Base-by-base conservation (phyloP, 1,140 invertebrate species). In the Mercenaria mercenaria region DNA sequence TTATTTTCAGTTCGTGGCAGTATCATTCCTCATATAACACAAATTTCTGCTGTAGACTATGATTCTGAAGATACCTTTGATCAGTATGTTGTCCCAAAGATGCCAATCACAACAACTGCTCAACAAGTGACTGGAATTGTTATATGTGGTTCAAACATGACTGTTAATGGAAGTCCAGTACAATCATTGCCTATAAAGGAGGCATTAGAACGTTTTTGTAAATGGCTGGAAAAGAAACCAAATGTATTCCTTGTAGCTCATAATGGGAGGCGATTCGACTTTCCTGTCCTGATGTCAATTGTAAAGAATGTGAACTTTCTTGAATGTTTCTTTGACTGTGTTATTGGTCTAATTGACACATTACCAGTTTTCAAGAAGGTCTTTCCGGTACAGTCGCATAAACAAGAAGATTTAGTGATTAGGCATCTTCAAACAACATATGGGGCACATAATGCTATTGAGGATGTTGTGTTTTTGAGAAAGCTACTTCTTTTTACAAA, bases 201-300 rank as follows among this genome's bases (percentile, higher is more conserved):
- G 29, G 83, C 41, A 20, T 15, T 90, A 4, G 26, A 41, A 20
- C 26, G 81, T 50, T 81, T 90, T 43, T 52, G 37, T 4, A 32
- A 23, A 47, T 90, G 74, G 72, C 52, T 90, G 0, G 29, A 80
- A 10, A 80, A 41, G 11, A 80, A 39, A n/a, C 4, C 20, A 8
- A 90, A 90, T 80, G 82, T 86, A 0, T 29, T 69, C 32, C 59
- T 90, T 6, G 34, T 90, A 0, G 89, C 89, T 32, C 83, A 86
- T 67, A 84, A 90, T 90, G 88, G 88, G 20, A n/a, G 80, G 1
- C 76, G 39, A 79, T 90, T 90, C 79, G 64, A 85, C 64, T 87
- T 77, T 34, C 83, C 83, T 32, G 43, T 85, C 20, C 43, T 85
- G 6, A 56, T 85, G 32, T 41, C 43, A 20, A 34, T 43, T 4